phyloP scores from a whole-genome alignment of 2,888 invertebrate species.

The Gymnocheta viridis region DNA sequence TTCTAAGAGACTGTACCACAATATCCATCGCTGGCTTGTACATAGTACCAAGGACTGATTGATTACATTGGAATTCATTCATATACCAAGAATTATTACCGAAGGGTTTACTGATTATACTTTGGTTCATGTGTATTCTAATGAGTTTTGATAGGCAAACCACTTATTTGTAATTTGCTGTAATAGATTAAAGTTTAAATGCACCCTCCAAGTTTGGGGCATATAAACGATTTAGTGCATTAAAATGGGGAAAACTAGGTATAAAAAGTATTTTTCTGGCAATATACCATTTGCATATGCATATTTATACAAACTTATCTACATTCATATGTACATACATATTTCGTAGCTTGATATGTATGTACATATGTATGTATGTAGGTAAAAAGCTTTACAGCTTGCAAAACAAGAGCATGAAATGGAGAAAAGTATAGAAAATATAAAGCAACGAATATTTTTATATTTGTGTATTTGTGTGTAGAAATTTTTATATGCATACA shows the following conservation, averaged over 20 bases:
- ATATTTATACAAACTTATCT: background rate
- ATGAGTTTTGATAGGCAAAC: no score
- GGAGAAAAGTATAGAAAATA: background rate
- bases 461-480: background rate
- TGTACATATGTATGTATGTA: no score
- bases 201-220: no score
- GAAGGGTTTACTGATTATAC: no score
- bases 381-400: conserved; percentile 38
- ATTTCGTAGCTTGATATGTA: conserved; percentile 31
- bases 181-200: no score
- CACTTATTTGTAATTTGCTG: no score
- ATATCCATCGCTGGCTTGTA: no score
- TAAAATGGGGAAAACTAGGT: background rate
- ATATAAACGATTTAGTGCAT: background rate
- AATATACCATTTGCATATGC: background rate
- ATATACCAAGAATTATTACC: no score
- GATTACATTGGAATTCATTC: no score
- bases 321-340: background rate
- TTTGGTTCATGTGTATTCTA: no score
- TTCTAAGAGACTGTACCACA: no score
- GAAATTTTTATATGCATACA: background rate
- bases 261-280: background rate
- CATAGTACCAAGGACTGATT: no score
- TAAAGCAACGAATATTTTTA: conserved; percentile 15
- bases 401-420: conserved; percentile 21